A percentile compares a stretch with the other conserved stretches of the same genome.
Conservation (phyloP, 2,888 invertebrate species). For the Parnassius glacialis region DNA sequence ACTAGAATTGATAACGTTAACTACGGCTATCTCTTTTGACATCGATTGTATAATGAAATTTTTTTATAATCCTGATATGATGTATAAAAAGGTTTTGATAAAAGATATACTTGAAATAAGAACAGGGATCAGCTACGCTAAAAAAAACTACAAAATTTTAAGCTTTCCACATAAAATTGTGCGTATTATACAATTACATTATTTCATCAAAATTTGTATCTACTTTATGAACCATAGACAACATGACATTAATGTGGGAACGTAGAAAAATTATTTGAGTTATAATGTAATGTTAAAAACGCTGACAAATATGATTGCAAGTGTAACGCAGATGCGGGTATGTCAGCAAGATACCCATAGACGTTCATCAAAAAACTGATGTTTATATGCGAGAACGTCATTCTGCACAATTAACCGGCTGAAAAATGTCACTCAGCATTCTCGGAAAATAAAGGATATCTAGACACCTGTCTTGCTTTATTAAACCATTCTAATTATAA, state of each 20-base stretch:
- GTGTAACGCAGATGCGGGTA: constrained; percentile 56
- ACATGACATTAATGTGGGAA: too few relatives aligned
- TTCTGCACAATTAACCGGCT: constrained; percentile 62
- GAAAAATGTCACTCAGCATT: constrained; percentile 72
- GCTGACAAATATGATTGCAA: constrained; percentile 34
- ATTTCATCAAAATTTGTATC: too few relatives aligned
- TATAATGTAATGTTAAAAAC: constrained; percentile 29
- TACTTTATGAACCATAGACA: too few relatives aligned
- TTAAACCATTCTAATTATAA: constrained; percentile 40
- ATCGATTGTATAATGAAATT: neutral
- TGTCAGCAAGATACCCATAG: constrained; percentile 55
- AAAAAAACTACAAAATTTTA: too few relatives aligned
- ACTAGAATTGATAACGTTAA: neutral
- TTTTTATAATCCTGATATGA: too few relatives aligned
- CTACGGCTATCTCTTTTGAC: neutral
- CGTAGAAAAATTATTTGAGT: constrained; percentile 33
- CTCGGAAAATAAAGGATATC: constrained; percentile 55
- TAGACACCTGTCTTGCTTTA: constrained; percentile 57
- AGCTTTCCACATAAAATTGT: too few relatives aligned
- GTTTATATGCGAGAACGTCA: constrained; percentile 53
- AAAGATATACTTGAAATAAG: too few relatives aligned
- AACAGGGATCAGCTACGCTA: too few relatives aligned
- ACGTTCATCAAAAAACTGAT: constrained; percentile 62
- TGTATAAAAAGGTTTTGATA: too few relatives aligned
- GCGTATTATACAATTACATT: too few relatives aligned